These are phyloP conservation scores for Aphaenogaster rudis DNA, from an alignment of 1,140 invertebrate genomes.

Conservation along the genomic window DNA sequence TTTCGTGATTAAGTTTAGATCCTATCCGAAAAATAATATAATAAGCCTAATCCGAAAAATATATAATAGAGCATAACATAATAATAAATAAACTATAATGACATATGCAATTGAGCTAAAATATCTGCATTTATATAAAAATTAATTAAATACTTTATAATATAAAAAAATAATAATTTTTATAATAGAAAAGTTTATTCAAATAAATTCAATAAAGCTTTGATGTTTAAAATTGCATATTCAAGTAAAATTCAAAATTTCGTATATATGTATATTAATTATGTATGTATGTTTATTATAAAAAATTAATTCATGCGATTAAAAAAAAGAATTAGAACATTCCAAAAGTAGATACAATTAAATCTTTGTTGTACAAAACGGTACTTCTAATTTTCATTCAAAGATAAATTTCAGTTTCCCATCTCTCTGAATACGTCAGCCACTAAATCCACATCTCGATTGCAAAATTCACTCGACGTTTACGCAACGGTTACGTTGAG, in stretches of 20 bases:
- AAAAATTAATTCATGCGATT: background rate
- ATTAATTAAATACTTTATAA: background rate
- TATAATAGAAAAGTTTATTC: background rate
- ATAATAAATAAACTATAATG: background rate
- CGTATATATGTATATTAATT: background rate
- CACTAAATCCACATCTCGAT: background rate
- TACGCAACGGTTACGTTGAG: background rate
- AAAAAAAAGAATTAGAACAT: background rate
- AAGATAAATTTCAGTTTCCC: background rate
- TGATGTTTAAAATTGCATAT: background rate
- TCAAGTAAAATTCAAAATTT: background rate
- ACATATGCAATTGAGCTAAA: background rate
- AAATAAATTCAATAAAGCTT: background rate
- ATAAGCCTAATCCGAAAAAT: no score
- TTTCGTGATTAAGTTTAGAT: background rate
- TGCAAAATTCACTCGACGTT: background rate
- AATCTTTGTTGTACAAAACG: background rate
- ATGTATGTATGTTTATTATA: background rate
- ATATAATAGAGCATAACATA: no score
- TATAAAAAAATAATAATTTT: background rate
- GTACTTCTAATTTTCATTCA: background rate
- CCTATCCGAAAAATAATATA: background rate
- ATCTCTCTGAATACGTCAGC: background rate
- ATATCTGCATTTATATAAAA: background rate
- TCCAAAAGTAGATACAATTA: background rate